Evolutionary conservation across 1,140 invertebrate genomes (phyloP).

Genomic region (Drosophila carrolli): DNA sequence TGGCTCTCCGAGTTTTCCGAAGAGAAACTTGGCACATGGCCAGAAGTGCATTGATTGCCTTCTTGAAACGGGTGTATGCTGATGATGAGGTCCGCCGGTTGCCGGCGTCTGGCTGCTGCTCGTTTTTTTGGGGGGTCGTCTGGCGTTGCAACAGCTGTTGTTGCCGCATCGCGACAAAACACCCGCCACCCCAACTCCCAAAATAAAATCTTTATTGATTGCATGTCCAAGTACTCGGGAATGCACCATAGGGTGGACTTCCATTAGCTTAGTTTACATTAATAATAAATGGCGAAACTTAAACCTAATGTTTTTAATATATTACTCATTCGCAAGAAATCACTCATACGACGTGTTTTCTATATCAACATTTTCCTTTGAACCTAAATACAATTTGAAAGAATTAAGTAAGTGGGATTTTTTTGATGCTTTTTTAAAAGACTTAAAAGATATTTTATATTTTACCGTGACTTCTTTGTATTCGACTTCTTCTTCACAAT

Average conservation of each 20-base stretch:
- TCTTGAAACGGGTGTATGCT: conserved; percentile 48
- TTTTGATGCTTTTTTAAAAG: not conserved
- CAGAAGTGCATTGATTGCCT: conserved; percentile 82
- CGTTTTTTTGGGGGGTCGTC: conserved; percentile 22
- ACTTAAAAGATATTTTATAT: not conserved
- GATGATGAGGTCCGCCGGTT: conserved; percentile 41
- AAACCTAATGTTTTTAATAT: not conserved
- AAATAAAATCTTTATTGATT: conserved; percentile 50
- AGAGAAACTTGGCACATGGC: conserved; percentile 83
- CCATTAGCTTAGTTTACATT: not conserved
- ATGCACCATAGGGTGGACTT: conserved; percentile 25
- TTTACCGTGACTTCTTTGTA: not conserved
- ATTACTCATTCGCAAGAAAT: not conserved
- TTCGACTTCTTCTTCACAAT: too few species aligned
- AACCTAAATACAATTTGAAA: too few species aligned
- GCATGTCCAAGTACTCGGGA: conserved; percentile 30
- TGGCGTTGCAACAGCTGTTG: conserved; percentile 77
- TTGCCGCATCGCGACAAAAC: conserved; percentile 65
- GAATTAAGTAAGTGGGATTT: not conserved
- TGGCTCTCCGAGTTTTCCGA: conserved; percentile 39
- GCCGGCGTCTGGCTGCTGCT: conserved; percentile 74
- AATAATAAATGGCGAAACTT: not conserved
- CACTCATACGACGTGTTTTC: not conserved
- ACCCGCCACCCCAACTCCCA: conserved; percentile 21
- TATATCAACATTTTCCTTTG: too few species aligned